Base-by-base conservation (phyloP, 2,113 vertebrate genomes). In the Ia io region DNA sequence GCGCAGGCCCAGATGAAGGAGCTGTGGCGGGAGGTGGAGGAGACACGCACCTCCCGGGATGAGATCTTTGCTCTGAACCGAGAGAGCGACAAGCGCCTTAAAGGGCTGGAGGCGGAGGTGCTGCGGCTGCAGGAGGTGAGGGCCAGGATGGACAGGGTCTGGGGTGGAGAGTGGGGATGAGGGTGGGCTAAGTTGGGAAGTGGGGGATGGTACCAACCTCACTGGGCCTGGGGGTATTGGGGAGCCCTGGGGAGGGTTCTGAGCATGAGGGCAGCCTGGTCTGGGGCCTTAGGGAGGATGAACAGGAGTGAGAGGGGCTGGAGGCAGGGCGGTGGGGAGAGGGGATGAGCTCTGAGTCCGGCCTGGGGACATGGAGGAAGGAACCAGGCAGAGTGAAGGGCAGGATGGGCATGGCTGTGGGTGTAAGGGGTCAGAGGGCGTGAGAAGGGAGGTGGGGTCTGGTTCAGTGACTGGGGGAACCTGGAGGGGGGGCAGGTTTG, bases 81-180 rank as follows among this genome's bases (percentile, higher is more conserved):
- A 88, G 99, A 99, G 85, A 99, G 95, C 2, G 99, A 99, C 87
- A 99, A 99, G 98, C 99, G 98, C 63, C 98, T 99, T 79, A 99
- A 99, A 94, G 98, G 97, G 3, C 98, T 99, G 95, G 99, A 99
- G 96, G 99, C 99, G 0, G 99, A 99, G 92, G 98, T 99, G 44
- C 96, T 99, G 90, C 98, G 99, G 79, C 97, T 99, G 71, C 98
- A 99, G 22, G 99, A 99, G 99, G 99, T 99, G 78, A 96, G 13
- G 30, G n/a, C n/a, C 37, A 4, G 28, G 5, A 8, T 14, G 47
- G 20, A 17, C 35, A 1, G 18, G 35, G 22, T 1, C 30, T 9
- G 2, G 42, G 56, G 5, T 44, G n/a, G 17, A 14, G 23, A 10
- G 37, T 10, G 49, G 42, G 8, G 4, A 13, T 13, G 10, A 5